Conservation (phyloP, 2,113 vertebrate species). For the Hepsetus odoe region DNA sequence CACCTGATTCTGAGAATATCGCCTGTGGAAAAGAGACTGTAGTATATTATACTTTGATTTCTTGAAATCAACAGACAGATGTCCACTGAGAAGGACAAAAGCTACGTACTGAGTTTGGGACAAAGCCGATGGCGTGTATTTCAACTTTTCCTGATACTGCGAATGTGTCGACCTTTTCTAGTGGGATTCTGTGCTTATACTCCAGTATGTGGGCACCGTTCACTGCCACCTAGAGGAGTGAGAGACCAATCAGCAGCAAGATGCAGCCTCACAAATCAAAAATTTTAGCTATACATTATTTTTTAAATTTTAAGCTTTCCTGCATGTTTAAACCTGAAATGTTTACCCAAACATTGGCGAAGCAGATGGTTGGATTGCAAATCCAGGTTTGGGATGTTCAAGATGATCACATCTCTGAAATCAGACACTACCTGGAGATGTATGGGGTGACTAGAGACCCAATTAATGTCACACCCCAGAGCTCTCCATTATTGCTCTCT, state of each 20-base stretch:
- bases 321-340: neutral
- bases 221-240: slow-evolving; percentile 83
- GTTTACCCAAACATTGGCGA: too few species aligned
- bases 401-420: neutral
- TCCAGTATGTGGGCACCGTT: slow-evolving; percentile 86
- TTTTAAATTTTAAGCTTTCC: neutral
- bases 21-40: slow-evolving; percentile 62
- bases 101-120: slow-evolving; percentile 81
- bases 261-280: neutral
- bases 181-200: slow-evolving; percentile 85
- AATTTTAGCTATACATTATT: neutral
- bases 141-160: slow-evolving; percentile 87
- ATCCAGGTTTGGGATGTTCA: neutral
- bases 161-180: slow-evolving; percentile 84
- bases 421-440: neutral
- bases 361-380: neutral
- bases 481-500: neutral
- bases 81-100: neutral
- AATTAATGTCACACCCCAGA: too few species aligned
- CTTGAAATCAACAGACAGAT: neutral
- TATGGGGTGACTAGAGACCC: neutral
- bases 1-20: slow-evolving; percentile 77
- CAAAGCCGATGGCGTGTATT: slow-evolving; percentile 81
- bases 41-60: neutral
- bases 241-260: neutral